Evolutionary conservation across 1,140 invertebrate species (phyloP).

Genomic region (Eciton burchellii): DNA sequence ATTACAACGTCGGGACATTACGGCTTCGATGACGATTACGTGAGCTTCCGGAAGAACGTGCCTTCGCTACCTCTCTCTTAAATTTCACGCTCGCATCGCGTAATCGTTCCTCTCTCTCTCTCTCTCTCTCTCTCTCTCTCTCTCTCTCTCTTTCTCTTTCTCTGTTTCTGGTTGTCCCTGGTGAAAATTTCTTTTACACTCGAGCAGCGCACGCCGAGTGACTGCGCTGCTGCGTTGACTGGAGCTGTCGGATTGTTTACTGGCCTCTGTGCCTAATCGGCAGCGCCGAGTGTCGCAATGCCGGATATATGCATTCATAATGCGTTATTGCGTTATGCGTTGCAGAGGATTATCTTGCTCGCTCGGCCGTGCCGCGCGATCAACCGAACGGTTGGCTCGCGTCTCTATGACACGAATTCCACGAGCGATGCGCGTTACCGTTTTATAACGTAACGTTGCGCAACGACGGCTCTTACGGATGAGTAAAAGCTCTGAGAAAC

Average conservation of each 20-base stretch:
- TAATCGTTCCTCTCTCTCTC: too few species aligned
- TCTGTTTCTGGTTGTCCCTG: too few species aligned
- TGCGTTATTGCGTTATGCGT: neutral
- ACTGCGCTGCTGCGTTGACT: neutral
- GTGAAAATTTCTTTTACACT: too few species aligned
- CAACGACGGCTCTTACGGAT: conserved; percentile 20
- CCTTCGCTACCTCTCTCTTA: too few species aligned
- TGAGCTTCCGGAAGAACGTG: too few species aligned
- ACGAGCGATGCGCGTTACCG: conserved; percentile 44
- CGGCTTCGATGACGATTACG: too few species aligned
- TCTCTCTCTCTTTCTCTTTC: too few species aligned
- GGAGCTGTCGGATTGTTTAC: neutral
- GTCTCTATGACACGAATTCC: conserved; percentile 68
- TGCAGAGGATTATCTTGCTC: neutral
- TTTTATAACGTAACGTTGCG: conserved; percentile 61
- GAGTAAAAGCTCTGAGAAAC: conserved; percentile 12
- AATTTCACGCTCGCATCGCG: too few species aligned
- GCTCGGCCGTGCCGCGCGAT: conserved; percentile 8
- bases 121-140: too few species aligned
- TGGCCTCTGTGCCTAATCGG: neutral
- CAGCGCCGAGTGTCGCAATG: conserved; percentile 6
- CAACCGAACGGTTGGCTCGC: conserved; percentile 59
- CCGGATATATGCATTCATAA: conserved; percentile 14
- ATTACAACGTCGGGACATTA: too few species aligned
- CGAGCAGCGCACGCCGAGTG: too few species aligned